phyloP scores from a whole-genome alignment of 2,888 invertebrate species.

The Phaonia tiefii region DNA sequence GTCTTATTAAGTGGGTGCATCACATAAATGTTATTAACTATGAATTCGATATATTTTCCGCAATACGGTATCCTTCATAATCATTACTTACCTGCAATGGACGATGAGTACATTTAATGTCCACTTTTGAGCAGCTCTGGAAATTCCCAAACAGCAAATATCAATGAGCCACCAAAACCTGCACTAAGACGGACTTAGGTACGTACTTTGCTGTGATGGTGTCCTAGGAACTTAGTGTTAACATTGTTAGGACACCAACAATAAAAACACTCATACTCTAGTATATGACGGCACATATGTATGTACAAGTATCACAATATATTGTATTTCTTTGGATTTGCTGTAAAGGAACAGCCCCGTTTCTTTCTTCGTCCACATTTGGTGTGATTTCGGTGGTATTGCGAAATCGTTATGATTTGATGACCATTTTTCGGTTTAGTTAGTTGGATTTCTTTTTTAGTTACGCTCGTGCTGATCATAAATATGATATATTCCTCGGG shows the following conservation, averaged over 20 bases:
- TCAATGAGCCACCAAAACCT: constrained; percentile 51
- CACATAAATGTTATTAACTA: constrained; percentile 61
- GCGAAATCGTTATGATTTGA: constrained; percentile 50
- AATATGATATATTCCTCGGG: constrained; percentile 16
- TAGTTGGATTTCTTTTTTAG: constrained; percentile 39
- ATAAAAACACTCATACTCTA: constrained; percentile 43
- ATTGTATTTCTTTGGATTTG: constrained; percentile 48
- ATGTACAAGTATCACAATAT: not conserved
- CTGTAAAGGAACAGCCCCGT: too few species aligned
- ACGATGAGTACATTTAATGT: constrained; percentile 52
- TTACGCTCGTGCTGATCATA: constrained; percentile 63
- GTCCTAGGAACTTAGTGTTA: constrained; percentile 53
- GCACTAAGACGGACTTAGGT: not conserved
- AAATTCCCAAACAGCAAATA: constrained; percentile 36
- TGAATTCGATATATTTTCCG: constrained; percentile 49
- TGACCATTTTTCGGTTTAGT: constrained; percentile 42
- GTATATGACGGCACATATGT: not conserved
- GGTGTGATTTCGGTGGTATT: not conserved
- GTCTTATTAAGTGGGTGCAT: constrained; percentile 63
- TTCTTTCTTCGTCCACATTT: not conserved
- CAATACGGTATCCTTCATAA: constrained; percentile 31
- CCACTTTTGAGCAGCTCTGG: constrained; percentile 45
- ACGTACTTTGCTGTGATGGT: constrained; percentile 33
- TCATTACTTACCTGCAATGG: constrained; percentile 34
- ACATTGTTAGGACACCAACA: constrained; percentile 56